Evolutionary conservation across 2,797 vertebrate genomes (phyloP), one percentile per base, ranked within the genome.

Genomic region (Coilia nasus): DNA sequence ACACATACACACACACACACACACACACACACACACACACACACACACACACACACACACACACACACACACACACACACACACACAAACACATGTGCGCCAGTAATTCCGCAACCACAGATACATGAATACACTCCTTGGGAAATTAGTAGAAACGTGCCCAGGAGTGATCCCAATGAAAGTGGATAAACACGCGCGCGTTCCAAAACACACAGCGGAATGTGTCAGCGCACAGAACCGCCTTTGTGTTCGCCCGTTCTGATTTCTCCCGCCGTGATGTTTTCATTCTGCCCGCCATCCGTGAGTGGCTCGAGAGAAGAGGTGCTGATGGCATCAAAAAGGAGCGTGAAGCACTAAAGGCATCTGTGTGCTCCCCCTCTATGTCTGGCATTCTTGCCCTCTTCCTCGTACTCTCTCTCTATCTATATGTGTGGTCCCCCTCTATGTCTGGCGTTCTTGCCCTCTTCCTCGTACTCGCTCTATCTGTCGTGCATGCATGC

Each of bases 51-150:
- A 60, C 57, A 60, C 19, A 60, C 57, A 60, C 3, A n/a, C 57
- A 60, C 19, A n/a, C 57, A 60, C 57, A 25, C 60, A 25, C 60
- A 25, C 60, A 67, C 62, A 28, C 23, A 67, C 62, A 67, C 23
- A 67, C 23, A 14, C 62, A 67, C 0, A 28, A 9, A 67, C n/a
- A 25, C 89, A 71, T 62, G 83, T 84, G 71, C 81, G 84, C 56
- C 21, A 35, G 62, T 41, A 28, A 19, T 59, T 25, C 64, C 31
- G 64, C 15, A 71, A 71, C 64, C 64, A 71, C 64, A 71, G 64
- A 35, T 71, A 71, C 64, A 71, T 31, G 64, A 71, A 71, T 31
- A 71, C 64, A 71, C 64, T 71, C 64, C 64, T 31, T 31, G 15
- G 15, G 28, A 71, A 71, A 71, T 67, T 35, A 31, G 64, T 25